Base-by-base conservation (phyloP, 2,797 vertebrate species). In the Galago senegalensis region DNA sequence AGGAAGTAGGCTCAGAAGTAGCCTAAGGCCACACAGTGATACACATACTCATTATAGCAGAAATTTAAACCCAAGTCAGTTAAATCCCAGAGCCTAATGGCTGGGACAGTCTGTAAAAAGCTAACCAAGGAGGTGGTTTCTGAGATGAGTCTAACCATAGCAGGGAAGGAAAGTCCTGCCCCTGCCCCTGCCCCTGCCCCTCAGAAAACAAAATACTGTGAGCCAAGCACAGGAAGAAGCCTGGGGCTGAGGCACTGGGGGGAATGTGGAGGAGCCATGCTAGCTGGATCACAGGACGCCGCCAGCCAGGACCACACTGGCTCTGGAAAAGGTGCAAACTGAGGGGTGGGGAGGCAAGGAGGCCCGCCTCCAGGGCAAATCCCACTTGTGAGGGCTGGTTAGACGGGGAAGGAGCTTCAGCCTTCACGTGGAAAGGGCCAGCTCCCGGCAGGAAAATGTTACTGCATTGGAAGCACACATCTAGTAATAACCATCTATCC, bases 1-100 rank as follows among this genome's bases (percentile, higher is more conserved):
- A 75, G 60, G 25, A 88, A 77, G 69, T 3, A 70, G n/a, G n/a
- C 18, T 53, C 76, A 87, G 43, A 97, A 81, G 27, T 20, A 92
- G 60, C 9, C 34, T 34, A 61, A 37, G 17, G 16, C 76, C 58
- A 93, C 27, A 72, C 17, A 40, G 2, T 23, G 21, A 82, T 16
- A 25, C 75, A 70, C 40, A 40, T 40, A 40, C 40, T 5, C 2
- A 9, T 11, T 21, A 80, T 20, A 56, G 63, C 9, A 43, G 5
- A 5, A 8, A 73, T 90, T 77, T 79, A 79, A 81, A 46, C 18
- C 16, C 34, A 65, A 73, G 20, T 60, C 61, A 34, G 23, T 46
- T 61, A 86, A 86, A 75, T 27, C 17, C 5, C 11, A n/a, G 18
- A 34, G 73, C 65, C 14, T 95, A 72, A 3, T 4, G 58, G 23